These are phyloP conservation scores for Gorsachius goisagi DNA, from an alignment of 2,113 vertebrate genomes.

Conservation along the genomic window DNA sequence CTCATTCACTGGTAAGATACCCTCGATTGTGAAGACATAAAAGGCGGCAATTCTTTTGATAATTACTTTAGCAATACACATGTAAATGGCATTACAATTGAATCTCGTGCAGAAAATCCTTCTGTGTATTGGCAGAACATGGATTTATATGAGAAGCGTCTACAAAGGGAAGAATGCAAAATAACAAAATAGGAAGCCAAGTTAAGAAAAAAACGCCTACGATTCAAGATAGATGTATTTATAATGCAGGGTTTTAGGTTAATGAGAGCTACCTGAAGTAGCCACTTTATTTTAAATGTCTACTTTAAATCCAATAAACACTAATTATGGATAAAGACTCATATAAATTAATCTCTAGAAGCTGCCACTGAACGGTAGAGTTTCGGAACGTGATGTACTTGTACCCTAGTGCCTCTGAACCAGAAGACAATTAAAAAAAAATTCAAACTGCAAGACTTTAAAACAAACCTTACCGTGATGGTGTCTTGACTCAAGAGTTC, in stretches of 20 bases:
- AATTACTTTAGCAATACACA: background rate
- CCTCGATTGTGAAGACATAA: background rate
- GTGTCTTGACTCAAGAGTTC: background rate
- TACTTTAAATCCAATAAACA: background rate
- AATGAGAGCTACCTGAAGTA: background rate
- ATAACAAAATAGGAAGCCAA: background rate
- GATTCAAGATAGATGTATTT: background rate
- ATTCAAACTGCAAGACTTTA: background rate
- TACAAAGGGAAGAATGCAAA: background rate
- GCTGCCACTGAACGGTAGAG: background rate
- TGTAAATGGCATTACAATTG: background rate
- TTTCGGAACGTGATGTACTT: background rate
- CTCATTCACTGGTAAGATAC: background rate
- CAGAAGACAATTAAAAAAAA: background rate
- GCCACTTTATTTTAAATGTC: background rate
- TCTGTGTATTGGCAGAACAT: background rate
- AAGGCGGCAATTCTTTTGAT: background rate
- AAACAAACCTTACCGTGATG: background rate
- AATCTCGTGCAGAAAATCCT: conserved; percentile 18
- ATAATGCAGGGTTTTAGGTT: background rate
- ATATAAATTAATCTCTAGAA: background rate
- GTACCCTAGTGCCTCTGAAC: background rate
- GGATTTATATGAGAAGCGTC: background rate
- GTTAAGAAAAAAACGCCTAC: background rate
- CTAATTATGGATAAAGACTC: background rate